phyloP scores from a whole-genome alignment of 2,797 vertebrate genomes.

The Gymnothorax reevesii region DNA sequence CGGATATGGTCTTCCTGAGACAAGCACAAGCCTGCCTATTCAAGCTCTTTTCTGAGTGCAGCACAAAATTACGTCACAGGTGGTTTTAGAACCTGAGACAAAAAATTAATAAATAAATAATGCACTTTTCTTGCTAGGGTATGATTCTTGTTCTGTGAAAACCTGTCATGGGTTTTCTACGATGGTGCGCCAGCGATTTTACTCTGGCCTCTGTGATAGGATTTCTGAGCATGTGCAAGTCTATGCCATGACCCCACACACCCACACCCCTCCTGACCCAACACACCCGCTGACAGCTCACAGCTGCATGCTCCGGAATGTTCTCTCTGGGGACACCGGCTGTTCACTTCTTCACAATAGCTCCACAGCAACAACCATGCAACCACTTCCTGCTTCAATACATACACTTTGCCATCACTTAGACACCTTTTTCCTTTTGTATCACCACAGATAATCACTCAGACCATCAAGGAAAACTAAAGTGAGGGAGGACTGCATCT shows the following conservation, averaged over 20 bases:
- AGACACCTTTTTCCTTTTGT: background rate
- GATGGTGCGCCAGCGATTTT: background rate
- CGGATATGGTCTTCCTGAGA: background rate
- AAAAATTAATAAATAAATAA: background rate
- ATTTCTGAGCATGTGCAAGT: background rate
- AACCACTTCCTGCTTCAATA: background rate
- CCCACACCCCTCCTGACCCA: background rate
- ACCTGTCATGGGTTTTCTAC: too few species aligned
- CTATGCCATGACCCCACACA: background rate
- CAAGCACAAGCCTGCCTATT: background rate
- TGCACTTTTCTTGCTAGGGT: background rate
- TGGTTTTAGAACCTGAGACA: background rate
- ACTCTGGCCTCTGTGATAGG: background rate
- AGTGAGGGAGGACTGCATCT: background rate
- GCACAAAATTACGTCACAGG: background rate
- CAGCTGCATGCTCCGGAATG: background rate
- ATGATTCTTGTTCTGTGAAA: background rate
- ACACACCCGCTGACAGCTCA: conserved; percentile 2
- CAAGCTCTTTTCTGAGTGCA: background rate
- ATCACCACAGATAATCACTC: background rate
- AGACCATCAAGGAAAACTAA: too few species aligned
- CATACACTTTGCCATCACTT: background rate
- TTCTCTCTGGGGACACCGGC: background rate
- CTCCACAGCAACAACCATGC: background rate
- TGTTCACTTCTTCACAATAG: background rate